Evolutionary conservation across 2,797 vertebrate genomes (phyloP), one percentile per base, ranked within the genome.

Genomic region (Arrhamphus sclerolepis): DNA sequence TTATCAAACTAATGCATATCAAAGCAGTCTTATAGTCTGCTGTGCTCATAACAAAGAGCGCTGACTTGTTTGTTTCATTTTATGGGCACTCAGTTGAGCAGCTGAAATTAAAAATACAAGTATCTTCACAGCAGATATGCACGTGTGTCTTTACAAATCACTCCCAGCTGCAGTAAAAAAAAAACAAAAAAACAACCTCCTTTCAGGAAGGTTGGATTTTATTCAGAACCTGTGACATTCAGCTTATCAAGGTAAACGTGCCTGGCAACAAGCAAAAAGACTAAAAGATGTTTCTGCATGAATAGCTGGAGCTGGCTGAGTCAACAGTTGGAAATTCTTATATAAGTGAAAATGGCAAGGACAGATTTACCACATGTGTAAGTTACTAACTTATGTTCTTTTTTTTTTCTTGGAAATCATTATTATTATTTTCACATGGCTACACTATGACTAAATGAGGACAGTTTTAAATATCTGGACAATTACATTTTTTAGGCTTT

Each of bases 1-100:
- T 87, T 85, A 81, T 88, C 80, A 88, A 81, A 80, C 70, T 72
- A 88, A 87, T 85, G 86, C 86, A 86, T 87, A 78, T 85, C 79
- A 86, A 85, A 76, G 66, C 26, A 42, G 48, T 3, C 63, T 73
- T 72, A 76, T 61, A 71, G 72, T 67, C 72, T 14, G 47, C 68
- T 10, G 49, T 59, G 70, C 79, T 72, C 66, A 59, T 71, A 76
- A 81, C 81, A 85, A 85, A 84, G 76, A 78, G 52, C 52, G 26
- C 78, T 62, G 80, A 61, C 62, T 76, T 80, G 76, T 78, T 72
- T 72, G 61, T 84, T 78, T 82, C 46, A 24, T 80, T 89, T 86
- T 84, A 82, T 79, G 62, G 69, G 62, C 75, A 76, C 81, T 86
- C 81, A 56, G 72, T 81, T 61, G 46, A 81, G 65, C 64, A 54